Evolutionary conservation across 2,888 invertebrate genomes (phyloP).

Genomic region (Liodrosophila aerea): DNA sequence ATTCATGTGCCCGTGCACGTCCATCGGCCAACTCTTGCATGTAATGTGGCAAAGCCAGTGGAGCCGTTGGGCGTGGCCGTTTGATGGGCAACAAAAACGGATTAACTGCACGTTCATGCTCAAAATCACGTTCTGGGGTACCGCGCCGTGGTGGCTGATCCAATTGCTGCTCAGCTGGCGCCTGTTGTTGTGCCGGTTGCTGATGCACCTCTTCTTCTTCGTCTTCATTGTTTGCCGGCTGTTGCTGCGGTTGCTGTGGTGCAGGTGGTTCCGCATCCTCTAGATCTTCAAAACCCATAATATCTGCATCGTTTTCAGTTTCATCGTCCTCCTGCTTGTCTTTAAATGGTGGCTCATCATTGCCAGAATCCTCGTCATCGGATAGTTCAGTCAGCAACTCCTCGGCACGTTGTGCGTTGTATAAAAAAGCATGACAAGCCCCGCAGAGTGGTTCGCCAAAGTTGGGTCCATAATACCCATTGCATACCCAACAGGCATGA

Average conservation of each 20-base stretch:
- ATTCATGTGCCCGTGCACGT: conserved; percentile 67
- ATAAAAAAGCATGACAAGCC: conserved; percentile 96
- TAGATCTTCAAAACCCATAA: conserved; percentile 71
- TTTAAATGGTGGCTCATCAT: conserved; percentile 90
- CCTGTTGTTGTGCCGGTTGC: conserved; percentile 22
- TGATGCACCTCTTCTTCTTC: conserved; percentile 19
- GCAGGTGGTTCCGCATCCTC: conserved; percentile 71
- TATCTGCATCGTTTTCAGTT: conserved; percentile 74
- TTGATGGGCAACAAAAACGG: conserved; percentile 70
- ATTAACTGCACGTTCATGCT: conserved; percentile 58
- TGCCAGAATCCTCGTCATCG: conserved; percentile 95
- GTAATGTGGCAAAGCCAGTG: conserved; percentile 77
- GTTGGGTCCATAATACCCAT: conserved; percentile 95
- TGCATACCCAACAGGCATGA: conserved; percentile 89
- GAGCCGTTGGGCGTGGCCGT: conserved; percentile 77
- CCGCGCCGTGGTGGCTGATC: conserved; percentile 41
- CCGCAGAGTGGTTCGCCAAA: conserved; percentile 95
- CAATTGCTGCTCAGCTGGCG: conserved; percentile 17
- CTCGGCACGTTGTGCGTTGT: conserved; percentile 86
- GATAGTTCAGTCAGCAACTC: conserved; percentile 82
- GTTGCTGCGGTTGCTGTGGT: conserved; percentile 27
- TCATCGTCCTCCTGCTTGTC: conserved; percentile 81
- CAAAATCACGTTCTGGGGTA: conserved; percentile 59
- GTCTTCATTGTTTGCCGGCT: conserved; percentile 38
- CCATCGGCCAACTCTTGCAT: conserved; percentile 79